These are phyloP conservation scores for Nephrotoma flavescens DNA, from an alignment of 2,888 invertebrate species.

Conservation along the genomic window DNA sequence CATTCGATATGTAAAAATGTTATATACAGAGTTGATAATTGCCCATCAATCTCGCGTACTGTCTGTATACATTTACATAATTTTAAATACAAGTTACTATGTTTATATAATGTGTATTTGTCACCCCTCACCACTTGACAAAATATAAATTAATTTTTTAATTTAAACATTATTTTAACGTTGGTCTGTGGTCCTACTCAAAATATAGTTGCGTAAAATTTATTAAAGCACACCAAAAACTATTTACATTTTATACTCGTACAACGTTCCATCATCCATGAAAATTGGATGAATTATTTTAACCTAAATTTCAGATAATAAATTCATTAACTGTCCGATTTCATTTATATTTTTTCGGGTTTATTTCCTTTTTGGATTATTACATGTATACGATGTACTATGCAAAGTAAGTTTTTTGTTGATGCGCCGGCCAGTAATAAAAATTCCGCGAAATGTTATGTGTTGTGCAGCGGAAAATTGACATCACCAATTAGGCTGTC, in stretches of 20 bases:
- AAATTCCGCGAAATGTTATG: not conserved
- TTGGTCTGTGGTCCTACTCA: not conserved
- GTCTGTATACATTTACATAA: not conserved
- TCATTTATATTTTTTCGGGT: not conserved
- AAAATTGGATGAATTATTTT: not conserved
- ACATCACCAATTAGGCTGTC: not conserved
- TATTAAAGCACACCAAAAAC: not conserved
- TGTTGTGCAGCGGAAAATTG: not conserved
- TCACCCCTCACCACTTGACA: not conserved
- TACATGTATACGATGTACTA: not conserved
- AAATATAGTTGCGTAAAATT: not conserved
- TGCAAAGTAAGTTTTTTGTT: not conserved
- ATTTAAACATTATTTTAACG: not conserved
- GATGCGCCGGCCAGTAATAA: not conserved
- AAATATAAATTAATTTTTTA: not conserved
- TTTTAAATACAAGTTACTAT: not conserved
- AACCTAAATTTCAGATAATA: not conserved
- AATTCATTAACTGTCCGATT: not conserved
- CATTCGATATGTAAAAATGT: not conserved
- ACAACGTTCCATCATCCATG: not conserved
- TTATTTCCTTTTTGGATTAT: not conserved
- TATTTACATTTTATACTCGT: not conserved
- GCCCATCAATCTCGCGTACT: not conserved
- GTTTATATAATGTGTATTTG: not conserved
- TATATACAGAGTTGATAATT: not conserved